phyloP scores from a whole-genome alignment of 1,140 invertebrate genomes.

The Reticulitermes speratus region DNA sequence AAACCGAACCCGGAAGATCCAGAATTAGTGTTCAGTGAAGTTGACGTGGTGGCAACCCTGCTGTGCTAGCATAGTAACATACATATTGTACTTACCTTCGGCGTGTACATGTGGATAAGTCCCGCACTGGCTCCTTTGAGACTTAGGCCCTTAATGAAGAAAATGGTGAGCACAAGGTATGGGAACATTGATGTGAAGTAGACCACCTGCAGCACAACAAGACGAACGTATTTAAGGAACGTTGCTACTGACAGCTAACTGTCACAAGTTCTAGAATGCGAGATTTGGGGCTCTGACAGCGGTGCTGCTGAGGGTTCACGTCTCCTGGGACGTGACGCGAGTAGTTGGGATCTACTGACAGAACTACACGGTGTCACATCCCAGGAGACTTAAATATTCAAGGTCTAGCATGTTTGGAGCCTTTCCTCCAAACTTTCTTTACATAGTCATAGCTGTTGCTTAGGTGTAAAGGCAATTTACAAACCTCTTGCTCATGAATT shows the following conservation, averaged over 20 bases:
- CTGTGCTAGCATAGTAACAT: background rate
- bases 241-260: too few species aligned
- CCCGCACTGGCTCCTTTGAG: constrained; percentile 85
- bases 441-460: background rate
- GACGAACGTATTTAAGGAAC: constrained; percentile 28
- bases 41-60: background rate
- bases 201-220: constrained; percentile 67
- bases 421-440: background rate
- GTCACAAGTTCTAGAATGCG: too few species aligned
- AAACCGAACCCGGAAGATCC: background rate
- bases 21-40: background rate
- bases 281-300: too few species aligned
- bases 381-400: too few species aligned
- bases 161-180: constrained; percentile 91
- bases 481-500: background rate
- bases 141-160: constrained; percentile 89
- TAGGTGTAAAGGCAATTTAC: background rate
- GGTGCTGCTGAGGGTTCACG: too few species aligned
- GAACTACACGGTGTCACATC: too few species aligned
- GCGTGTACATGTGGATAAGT: constrained; percentile 87
- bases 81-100: constrained; percentile 62
- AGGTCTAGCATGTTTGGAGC: too few species aligned
- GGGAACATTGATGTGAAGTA: constrained; percentile 97
- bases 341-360: too few species aligned
- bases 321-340: too few species aligned